phyloP scores from a whole-genome alignment of 2,797 vertebrate genomes.

The Rhinatrema bivittatum region DNA sequence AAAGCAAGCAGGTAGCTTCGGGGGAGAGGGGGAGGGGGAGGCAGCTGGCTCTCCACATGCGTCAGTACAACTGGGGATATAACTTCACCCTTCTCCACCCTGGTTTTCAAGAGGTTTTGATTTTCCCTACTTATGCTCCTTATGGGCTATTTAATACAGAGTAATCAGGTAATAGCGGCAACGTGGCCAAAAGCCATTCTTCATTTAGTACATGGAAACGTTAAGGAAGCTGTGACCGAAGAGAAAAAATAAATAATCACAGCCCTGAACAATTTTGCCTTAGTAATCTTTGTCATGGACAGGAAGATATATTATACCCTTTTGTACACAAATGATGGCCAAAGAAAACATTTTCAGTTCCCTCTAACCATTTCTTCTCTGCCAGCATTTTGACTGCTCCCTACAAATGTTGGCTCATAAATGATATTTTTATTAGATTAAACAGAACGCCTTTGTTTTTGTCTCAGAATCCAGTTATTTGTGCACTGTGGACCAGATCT shows the following conservation, averaged over 20 bases:
- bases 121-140: too few relatives aligned
- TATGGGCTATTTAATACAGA: too few relatives aligned
- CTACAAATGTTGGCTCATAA: neutral
- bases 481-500: too few relatives aligned
- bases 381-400: neutral
- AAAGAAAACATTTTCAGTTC: neutral
- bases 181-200: neutral
- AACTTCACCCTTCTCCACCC: too few relatives aligned
- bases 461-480: neutral
- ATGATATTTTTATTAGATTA: neutral
- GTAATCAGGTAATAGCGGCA: neutral
- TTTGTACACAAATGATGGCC: neutral
- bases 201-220: too few relatives aligned
- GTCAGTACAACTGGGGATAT: too few relatives aligned
- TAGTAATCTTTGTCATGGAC: conserved; percentile 12
- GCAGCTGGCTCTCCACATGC: too few relatives aligned
- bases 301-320: neutral
- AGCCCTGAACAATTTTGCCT: conserved; percentile 4
- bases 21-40: too few relatives aligned
- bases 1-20: too few relatives aligned
- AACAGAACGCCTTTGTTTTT: neutral
- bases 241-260: neutral
- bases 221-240: neutral
- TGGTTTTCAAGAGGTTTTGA: too few relatives aligned
- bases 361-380: neutral